Percentiles rank a stretch among this genome's conserved stretches.
Conservation (phyloP, 92 coral and sea anemone genomes). For the Chrysogorgia sp. region DNA sequence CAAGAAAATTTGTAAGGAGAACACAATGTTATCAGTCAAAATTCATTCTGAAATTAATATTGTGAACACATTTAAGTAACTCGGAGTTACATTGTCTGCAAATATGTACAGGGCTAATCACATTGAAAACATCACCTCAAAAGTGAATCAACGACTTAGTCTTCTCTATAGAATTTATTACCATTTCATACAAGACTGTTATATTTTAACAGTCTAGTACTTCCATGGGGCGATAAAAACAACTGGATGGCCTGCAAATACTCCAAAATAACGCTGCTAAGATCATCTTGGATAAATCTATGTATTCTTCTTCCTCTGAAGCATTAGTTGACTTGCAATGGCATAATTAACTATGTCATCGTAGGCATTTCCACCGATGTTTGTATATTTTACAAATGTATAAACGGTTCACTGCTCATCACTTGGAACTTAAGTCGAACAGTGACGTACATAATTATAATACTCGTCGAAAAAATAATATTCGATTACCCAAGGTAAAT, state of each 20-base stretch:
- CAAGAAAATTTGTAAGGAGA: not conserved
- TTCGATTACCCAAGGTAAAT: conserved; percentile 43
- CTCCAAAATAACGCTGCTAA: conserved; percentile 23
- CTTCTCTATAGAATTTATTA: conserved; percentile 32
- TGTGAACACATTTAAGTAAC: conserved; percentile 8
- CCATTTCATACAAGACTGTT: conserved; percentile 42
- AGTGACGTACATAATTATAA: conserved; percentile 16
- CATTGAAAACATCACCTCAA: not conserved
- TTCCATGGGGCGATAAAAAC: conserved; percentile 20
- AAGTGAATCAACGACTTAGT: conserved; percentile 28
- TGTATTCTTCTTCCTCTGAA: conserved; percentile 1
- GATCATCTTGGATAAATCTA: conserved; percentile 17
- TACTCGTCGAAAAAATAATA: conserved; percentile 38
- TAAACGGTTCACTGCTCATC: not conserved
- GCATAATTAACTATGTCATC: not conserved
- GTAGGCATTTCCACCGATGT: not conserved
- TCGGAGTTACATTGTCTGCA: conserved; percentile 21
- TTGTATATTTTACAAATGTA: not conserved
- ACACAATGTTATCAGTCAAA: conserved; percentile 3
- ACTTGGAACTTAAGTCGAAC: not conserved
- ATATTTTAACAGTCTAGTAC: conserved; percentile 28
- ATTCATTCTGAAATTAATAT: not conserved
- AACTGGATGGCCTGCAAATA: conserved; percentile 24
- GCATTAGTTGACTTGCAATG: conserved; percentile 3
- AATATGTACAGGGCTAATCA: conserved; percentile 18